These are phyloP conservation scores for Berghia stephanieae DNA, from an alignment of 1,140 invertebrate species.

Conservation along the genomic window DNA sequence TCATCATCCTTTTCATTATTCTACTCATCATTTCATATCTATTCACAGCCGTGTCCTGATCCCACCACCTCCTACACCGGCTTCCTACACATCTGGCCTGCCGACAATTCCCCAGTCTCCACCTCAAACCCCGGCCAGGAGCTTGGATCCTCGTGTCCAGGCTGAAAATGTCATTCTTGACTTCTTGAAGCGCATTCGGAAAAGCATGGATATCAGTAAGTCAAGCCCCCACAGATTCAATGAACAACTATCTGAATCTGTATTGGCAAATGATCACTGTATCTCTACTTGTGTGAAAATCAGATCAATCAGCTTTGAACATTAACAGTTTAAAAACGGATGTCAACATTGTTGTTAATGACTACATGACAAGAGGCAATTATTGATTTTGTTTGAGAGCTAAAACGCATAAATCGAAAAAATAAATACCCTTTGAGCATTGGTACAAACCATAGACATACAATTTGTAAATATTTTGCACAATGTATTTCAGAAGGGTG, in stretches of 20 bases:
- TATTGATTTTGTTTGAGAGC: too few species aligned
- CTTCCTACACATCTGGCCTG: constrained; percentile 31
- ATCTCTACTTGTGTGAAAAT: not conserved
- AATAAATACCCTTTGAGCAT: too few species aligned
- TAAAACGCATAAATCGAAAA: too few species aligned
- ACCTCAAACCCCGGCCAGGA: constrained; percentile 39
- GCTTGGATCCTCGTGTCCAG: constrained; percentile 40
- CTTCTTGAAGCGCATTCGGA: constrained; percentile 47
- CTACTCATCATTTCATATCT: not conserved
- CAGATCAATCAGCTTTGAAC: too few species aligned
- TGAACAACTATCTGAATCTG: not conserved
- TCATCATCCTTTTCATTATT: constrained; percentile 9
- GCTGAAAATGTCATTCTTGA: constrained; percentile 48
- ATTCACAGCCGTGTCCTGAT: constrained; percentile 50
- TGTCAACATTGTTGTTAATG: too few species aligned
- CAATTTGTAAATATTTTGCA: too few species aligned
- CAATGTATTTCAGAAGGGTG: too few species aligned
- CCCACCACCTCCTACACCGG: constrained; percentile 52
- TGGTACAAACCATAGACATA: too few species aligned
- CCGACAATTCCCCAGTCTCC: constrained; percentile 34
- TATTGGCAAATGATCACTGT: not conserved
- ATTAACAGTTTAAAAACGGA: too few species aligned
- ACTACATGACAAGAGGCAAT: too few species aligned
- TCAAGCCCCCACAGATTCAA: too few species aligned
- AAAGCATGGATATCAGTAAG: constrained; percentile 53